phyloP scores from a whole-genome alignment of 2,797 vertebrate species.

The Pteronotus mesoamericanus region DNA sequence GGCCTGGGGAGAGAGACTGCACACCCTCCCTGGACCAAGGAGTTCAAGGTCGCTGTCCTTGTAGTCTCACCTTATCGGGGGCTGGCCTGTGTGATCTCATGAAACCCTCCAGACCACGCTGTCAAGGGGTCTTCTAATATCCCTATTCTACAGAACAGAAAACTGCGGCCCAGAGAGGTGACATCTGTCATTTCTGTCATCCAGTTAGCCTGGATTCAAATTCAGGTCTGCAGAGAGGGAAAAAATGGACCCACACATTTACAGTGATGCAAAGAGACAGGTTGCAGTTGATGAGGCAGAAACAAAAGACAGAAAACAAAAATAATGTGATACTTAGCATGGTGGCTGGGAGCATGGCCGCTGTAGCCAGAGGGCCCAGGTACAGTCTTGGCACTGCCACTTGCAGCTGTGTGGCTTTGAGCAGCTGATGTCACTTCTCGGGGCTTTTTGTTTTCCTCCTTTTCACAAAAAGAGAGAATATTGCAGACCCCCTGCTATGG shows the following conservation, averaged over 20 bases:
- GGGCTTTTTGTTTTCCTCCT: not conserved
- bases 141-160: not conserved
- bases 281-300: not conserved
- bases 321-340: accelerated
- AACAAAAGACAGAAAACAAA: not conserved
- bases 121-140: not conserved
- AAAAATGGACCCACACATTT: not conserved
- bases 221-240: not conserved
- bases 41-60: accelerated
- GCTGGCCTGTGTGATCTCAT: not conserved
- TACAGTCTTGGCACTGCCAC: not conserved
- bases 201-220: not conserved
- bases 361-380: not conserved
- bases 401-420: not conserved
- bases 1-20: not conserved
- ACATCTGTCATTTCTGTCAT: not conserved
- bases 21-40: accelerated
- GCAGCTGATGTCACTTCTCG: not conserved
- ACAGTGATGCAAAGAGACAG: not conserved
- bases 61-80: accelerated
- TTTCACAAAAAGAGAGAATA: not conserved
- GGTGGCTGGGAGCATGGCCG: not conserved
- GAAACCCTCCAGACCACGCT: not conserved
- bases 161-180: not conserved
- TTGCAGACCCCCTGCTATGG: not conserved